A percentile compares a stretch with the other conserved stretches of the same genome.
These are phyloP conservation scores for Mesoligia furuncula DNA, from an alignment of 2,888 invertebrate species.

Conservation along the genomic window DNA sequence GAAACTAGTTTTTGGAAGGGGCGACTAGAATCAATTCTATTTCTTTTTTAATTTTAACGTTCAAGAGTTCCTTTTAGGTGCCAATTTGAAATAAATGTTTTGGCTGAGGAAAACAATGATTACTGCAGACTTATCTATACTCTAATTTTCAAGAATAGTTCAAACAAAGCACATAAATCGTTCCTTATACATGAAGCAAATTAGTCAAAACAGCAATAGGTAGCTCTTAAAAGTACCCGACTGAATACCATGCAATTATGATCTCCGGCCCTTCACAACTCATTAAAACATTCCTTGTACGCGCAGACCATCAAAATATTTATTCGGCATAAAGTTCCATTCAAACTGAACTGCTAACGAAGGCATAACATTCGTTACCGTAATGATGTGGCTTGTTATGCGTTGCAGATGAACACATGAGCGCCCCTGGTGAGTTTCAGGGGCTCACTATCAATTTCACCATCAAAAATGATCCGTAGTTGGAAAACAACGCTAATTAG, in stretches of 20 bases:
- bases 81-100: not conserved
- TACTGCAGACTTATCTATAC: not conserved
- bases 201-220: not conserved
- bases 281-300: conserved; percentile 1
- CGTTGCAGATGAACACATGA: not conserved
- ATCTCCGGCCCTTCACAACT: not conserved
- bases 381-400: conserved; percentile 25
- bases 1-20: not conserved
- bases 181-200: not conserved
- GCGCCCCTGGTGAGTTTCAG: not conserved
- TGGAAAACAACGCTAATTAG: not conserved
- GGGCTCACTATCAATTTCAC: conserved; percentile 1
- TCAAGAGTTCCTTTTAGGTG: not conserved
- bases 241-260: conserved; percentile 3
- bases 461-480: not conserved
- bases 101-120: not conserved
- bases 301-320: conserved; percentile 2
- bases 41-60: not conserved
- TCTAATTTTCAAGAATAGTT: not conserved
- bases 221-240: not conserved
- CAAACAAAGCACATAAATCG: not conserved
- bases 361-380: conserved; percentile 7
- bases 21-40: not conserved
- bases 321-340: conserved; percentile 5
- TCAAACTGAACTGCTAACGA: conserved; percentile 12